phyloP scores from a whole-genome alignment of 2,888 invertebrate species.

The Sabellastarte sp. region DNA sequence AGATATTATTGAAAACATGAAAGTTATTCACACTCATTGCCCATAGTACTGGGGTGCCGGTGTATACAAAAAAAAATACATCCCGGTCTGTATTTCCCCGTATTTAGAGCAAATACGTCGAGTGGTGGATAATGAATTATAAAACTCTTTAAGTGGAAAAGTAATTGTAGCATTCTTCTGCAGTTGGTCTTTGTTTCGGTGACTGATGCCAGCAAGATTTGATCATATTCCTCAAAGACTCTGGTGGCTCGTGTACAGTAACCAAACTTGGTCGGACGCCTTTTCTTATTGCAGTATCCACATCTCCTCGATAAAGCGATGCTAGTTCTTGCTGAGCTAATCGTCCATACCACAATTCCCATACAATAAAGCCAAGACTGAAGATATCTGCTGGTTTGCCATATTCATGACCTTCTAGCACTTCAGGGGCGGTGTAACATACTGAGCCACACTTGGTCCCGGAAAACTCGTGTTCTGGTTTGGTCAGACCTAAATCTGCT shows the following conservation, averaged over 20 bases:
- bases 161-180: no score
- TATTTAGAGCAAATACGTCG: no score
- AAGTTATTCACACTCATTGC: no score
- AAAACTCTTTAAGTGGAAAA: no score
- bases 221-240: constrained; percentile 32
- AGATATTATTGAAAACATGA: no score
- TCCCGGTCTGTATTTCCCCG: no score
- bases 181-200: constrained; percentile 27
- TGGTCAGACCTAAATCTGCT: constrained; percentile 48
- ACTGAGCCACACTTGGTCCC: constrained; percentile 43
- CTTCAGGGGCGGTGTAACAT: constrained; percentile 50
- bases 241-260: constrained; percentile 29
- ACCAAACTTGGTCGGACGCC: constrained; percentile 39
- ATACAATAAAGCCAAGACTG: constrained; percentile 37
- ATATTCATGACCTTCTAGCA: constrained; percentile 31
- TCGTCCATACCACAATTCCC: constrained; percentile 48
- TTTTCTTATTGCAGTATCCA: constrained; percentile 34
- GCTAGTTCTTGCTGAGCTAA: constrained; percentile 32
- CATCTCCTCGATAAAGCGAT: constrained; percentile 20
- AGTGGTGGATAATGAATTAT: no score
- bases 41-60: no score
- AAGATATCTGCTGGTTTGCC: constrained; percentile 39
- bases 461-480: constrained; percentile 37
- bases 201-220: constrained; percentile 35
- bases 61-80: no score